Evolutionary conservation across 2,113 vertebrate genomes (phyloP), one percentile per base, ranked within the genome.

Genomic region (Brachypodius melanocephalos): DNA sequence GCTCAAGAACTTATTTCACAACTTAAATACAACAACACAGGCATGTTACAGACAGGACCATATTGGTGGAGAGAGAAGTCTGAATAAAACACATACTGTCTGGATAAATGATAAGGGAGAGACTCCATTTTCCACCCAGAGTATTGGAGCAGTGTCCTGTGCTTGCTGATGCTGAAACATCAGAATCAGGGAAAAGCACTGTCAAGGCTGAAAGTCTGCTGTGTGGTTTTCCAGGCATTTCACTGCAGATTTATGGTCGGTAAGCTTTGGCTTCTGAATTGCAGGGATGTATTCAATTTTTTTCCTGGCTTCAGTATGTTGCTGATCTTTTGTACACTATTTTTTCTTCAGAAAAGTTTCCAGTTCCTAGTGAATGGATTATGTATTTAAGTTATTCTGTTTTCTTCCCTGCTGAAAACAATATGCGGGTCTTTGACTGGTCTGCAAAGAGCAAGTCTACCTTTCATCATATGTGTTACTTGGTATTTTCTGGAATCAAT

Each of bases 221-320:
- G 7, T 88, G 58, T 88, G 82, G 40, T 89, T 96, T 96, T 94
- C 58, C 78, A 93, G 62, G 88, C 88, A 65, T 82, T 93, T 93
- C 71, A 32, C 42, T 93, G 62, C 17, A 77, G 62, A 94, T 96
- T 91, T 95, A 88, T 88, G 45, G 36, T 89, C 0, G 0, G 88
- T 76, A 85, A 93, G 66, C 48, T 88, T 88, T 94, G 88, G 81
- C 92, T 93, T 96, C 54, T 42, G 59, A 79, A 58, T 89, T 88
- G 76, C 14, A 61, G 82, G 92, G 92, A 95, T 93, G 92, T 89
- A 85, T 94, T 94, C 55, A 87, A 62, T 92, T 95, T 94, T 93
- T 94, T 91, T 91, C 19, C 65, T 95, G 89, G 84, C 73, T 85
- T 91, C 87, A 48, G 51, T 81, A 48, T 67, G 21, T 85, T 94